Percentiles rank a stretch among this genome's conserved stretches.
phyloP scores from a whole-genome alignment of 1,140 invertebrate genomes.

The Macrosteles quadrilineatus region DNA sequence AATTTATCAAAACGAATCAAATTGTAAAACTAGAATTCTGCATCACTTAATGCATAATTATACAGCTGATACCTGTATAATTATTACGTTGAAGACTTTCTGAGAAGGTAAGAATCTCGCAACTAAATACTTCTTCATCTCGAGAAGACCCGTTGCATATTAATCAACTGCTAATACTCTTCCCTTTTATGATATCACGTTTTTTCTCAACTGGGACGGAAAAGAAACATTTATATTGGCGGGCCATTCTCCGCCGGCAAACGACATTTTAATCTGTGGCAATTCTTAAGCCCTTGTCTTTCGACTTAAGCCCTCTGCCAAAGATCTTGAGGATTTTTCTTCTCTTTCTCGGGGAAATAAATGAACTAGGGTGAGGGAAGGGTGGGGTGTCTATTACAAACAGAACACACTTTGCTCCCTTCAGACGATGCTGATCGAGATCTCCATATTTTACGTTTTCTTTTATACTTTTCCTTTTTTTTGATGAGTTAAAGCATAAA shows the following conservation, averaged over 20 bases:
- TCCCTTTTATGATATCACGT: background rate
- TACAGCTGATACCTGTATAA: too few species aligned
- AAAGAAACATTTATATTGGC: slow-evolving; percentile 23
- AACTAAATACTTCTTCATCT: too few species aligned
- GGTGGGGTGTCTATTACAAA: slow-evolving; percentile 5
- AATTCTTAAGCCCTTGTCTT: slow-evolving; percentile 33
- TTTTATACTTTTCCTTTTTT: too few species aligned
- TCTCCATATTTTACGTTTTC: background rate
- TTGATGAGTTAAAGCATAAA: too few species aligned
- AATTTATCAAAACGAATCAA: too few species aligned
- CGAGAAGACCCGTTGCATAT: slow-evolving; percentile 7
- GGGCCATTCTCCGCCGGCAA: slow-evolving; percentile 10
- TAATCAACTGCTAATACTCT: background rate
- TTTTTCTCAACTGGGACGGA: background rate
- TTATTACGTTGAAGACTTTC: too few species aligned
- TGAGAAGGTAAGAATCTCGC: too few species aligned
- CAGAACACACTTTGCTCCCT: background rate
- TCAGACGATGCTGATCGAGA: slow-evolving; percentile 9
- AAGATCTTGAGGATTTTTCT: slow-evolving; percentile 30
- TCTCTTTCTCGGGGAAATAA: slow-evolving; percentile 30
- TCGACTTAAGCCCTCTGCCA: slow-evolving; percentile 29
- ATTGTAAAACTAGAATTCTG: too few species aligned
- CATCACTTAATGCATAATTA: too few species aligned
- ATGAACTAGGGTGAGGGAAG: slow-evolving; percentile 1
- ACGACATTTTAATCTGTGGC: slow-evolving; percentile 33